Base-by-base conservation (phyloP, 2,888 invertebrate genomes). In the Agrochola lota region DNA sequence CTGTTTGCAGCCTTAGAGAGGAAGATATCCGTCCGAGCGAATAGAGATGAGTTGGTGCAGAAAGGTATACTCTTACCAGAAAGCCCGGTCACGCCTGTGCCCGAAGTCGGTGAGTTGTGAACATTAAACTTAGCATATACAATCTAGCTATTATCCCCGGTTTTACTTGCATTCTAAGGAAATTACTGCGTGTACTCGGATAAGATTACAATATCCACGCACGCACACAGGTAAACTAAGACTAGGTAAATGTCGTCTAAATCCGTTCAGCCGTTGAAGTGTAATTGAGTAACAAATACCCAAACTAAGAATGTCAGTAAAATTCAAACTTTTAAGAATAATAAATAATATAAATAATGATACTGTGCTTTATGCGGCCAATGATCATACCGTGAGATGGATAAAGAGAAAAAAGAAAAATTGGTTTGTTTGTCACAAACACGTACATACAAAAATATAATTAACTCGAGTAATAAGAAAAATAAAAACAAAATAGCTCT, bases 21-120 rank as follows among this genome's bases (percentile, higher is more conserved):
- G 95, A 99, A 99, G 97, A 99, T 99, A 97, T 99, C 99, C 96
- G 98, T 99, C 97, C 98, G 99, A 97, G 99, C 99, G 95, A 99
- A 99, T 97, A 98, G 99, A 97, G 99, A 99, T 96, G 99, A 99
- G 96, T 97, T 99, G 97, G 98, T 99, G 95, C 98, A 99, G 97
- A 99, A 99, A 97, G 99, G 99, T 93, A 99, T 99, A 91, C 97
- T 99, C 88, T 96, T 98, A 94, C 99, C 99, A 91, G 99, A 99
- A 94, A 98, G 98, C 97, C 98, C 98, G 88, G 97, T 98, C 92
- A 97, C 98, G 90, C 98, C 98, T 89, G 98, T 98, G 95, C 98
- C 98, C 94, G 98, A 98, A 97, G 98, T 97, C 96, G 98, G 98
- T 98, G 94, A 97, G 69, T 69, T 40, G 55, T 55, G 17, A 55